Evolutionary conservation across 1,140 invertebrate genomes (phyloP), one percentile per base, ranked within the genome.

Genomic region (Diplogasteroides magnus): DNA sequence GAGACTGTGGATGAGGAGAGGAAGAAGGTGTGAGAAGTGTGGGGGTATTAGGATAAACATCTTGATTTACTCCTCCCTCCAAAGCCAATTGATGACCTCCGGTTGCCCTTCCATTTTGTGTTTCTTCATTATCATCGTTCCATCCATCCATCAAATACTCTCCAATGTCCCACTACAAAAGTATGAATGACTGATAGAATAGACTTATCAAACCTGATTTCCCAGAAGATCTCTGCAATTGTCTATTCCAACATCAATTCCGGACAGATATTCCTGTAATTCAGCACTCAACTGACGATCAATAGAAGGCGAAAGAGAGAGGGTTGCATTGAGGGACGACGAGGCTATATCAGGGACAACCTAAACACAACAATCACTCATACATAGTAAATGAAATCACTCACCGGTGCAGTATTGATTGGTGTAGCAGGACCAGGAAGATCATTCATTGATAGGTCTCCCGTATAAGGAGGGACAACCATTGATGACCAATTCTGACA

Each of bases 181-280:
- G n/a, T n/a, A n/a, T n/a, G n/a, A n/a, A n/a, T n/a, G 37, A 48
- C 37, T 11, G 6, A 6, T 19, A 48, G 37, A 48, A 11, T 19
- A 48, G 37, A 48, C 19, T 19, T 19, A 48, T 64, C 66, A 48
- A 57, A 67, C 58, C 0, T 48, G 15, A 23, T 67, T 72, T 1
- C 0, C n/a, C 29, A 72, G 57, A 19, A 67, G 25, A 37, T 72
- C 70, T 2, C 70, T 26, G 58, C 68, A 27, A 15, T 14, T 28
- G 28, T 72, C 70, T 19, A 72, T 62, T 11, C 19, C 19, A 1
- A 23, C 27, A 57, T 72, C 70, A 2, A 57, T 26, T 27, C 70
- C 70, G 28, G 15, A 27, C 11, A 72, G 29, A 31, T 72, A 72
- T 27, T 72, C 70, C 56, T 72, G 70, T 29, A 29, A 14, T 11